Evolutionary conservation across 2,888 invertebrate genomes (phyloP), one percentile per base, ranked within the genome.

Genomic region (Exephanes ischioxanthus): DNA sequence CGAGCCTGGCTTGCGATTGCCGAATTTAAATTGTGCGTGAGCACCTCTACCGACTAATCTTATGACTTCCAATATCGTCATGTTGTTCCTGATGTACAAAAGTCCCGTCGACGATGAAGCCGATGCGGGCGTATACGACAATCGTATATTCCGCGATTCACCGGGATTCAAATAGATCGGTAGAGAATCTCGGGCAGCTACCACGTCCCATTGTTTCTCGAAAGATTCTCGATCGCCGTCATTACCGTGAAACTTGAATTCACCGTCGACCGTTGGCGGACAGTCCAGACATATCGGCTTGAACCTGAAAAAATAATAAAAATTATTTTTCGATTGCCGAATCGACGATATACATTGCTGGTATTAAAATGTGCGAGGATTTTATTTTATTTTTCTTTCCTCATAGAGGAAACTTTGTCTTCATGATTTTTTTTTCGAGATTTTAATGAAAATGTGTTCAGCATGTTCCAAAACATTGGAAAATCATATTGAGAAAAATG

Each of bases 41-140:
- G 97, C 98, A 19, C 99, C 98, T 91, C 97, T 96, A 0, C 98
- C 99, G 80, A 96, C 96, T 85, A 99, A 94, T 91, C 97, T 96
- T 37, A 99, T 95, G 2, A 97, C 96, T 94, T 99, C 99, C 91
- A 99, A 94, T 53, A 98, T 96, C 0, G 99, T 99, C 91, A 99
- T 95, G 94, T 99, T 99, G 94, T 99, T 99, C 90, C 94, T 91
- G 85, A 94, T 91, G 83, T 92, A 94, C 86, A 94, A 90, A 87
- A 94, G 88, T 73, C 92, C 93, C 30, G 94, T 93, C 11, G 93
- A 93, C 51, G 90, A 87, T 68, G 89, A 88, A 30, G 91, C 89
- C 33, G 91, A 89, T 33, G 87, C 85, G 19, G 94, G 94, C 26
- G 93, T 91, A 70, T 93, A 94, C 30, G 93, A 92, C 81, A 94